phyloP scores from a whole-genome alignment of 2,888 invertebrate species.

The Seira sanloemensis region DNA sequence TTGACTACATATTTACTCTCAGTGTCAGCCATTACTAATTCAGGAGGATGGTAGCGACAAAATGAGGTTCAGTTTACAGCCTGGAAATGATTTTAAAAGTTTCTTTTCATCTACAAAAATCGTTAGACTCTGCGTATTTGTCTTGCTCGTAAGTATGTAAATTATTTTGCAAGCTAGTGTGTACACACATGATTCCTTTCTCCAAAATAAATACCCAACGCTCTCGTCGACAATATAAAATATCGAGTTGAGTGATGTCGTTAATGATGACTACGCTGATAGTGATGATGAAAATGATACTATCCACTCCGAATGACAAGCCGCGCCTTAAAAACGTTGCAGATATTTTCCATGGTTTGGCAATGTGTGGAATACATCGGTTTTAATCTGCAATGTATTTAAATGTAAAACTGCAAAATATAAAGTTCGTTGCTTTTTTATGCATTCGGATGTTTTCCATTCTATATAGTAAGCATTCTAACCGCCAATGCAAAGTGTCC shows the following conservation, averaged over 20 bases:
- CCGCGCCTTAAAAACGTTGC: slow-evolving; percentile 46
- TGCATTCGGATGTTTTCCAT: neutral
- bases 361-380: too few species aligned
- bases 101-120: too few species aligned
- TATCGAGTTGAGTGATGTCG: slow-evolving; percentile 49
- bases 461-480: neutral
- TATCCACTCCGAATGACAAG: neutral
- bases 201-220: neutral
- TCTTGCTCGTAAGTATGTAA: too few species aligned
- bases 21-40: too few species aligned
- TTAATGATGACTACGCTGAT: slow-evolving; percentile 51
- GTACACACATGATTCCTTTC: neutral
- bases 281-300: slow-evolving; percentile 51
- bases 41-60: too few species aligned
- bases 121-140: too few species aligned
- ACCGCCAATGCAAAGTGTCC: too few species aligned
- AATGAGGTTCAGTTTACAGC: too few species aligned
- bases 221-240: slow-evolving; percentile 36
- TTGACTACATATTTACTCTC: too few species aligned
- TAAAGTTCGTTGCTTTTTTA: slow-evolving; percentile 5
- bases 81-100: too few species aligned
- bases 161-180: neutral
- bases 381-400: too few species aligned
- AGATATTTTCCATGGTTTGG: neutral
- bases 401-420: neutral